These are phyloP conservation scores for Hemiprocne comata DNA, from an alignment of 2,113 vertebrate species.

Conservation along the genomic window DNA sequence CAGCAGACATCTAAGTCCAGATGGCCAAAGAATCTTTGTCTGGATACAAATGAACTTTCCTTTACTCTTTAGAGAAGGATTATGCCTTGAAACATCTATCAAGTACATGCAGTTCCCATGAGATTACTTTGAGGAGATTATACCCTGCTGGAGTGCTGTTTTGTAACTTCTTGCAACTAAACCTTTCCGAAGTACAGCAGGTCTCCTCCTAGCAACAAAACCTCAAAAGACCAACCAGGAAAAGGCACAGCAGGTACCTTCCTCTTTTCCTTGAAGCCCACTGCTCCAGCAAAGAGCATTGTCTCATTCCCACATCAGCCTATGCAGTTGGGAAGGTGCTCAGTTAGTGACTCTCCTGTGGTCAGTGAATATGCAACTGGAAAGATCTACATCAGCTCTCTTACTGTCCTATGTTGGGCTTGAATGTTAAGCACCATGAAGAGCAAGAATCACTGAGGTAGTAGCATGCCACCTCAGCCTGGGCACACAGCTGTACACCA, in stretches of 20 bases:
- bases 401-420: not conserved
- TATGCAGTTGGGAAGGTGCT: not conserved
- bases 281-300: not conserved
- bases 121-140: constrained; percentile 14
- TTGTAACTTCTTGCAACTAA: not conserved
- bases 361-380: not conserved
- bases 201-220: not conserved
- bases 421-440: not conserved
- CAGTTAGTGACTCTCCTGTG: not conserved
- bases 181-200: not conserved
- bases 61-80: constrained; percentile 1
- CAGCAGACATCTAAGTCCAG: not conserved
- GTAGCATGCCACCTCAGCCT: not conserved
- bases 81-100: not conserved
- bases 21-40: constrained; percentile 1
- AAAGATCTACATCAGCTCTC: not conserved
- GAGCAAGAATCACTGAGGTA: not conserved
- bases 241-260: not conserved
- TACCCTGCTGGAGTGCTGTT: not conserved
- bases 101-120: not conserved
- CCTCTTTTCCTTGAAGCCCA: not conserved
- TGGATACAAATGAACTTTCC: not conserved
- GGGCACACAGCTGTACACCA: not conserved
- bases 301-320: not conserved
- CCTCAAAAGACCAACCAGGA: not conserved